These are phyloP conservation scores for Flexamia atlantica DNA, from an alignment of 2,888 invertebrate species.

Conservation along the genomic window DNA sequence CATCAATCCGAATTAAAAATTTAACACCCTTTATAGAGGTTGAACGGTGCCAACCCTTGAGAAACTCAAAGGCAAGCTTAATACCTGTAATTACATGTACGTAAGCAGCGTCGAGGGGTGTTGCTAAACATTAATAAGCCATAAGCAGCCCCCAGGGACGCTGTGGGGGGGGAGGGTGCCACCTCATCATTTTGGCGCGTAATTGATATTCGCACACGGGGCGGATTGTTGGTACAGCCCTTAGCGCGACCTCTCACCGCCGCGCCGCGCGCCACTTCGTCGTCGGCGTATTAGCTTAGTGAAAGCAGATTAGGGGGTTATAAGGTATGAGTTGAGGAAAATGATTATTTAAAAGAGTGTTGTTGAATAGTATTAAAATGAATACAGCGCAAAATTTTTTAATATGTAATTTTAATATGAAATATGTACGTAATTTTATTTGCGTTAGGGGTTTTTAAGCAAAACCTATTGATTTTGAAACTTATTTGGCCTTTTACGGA, in stretches of 20 bases:
- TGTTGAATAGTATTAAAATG: too few relatives aligned
- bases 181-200: conserved; percentile 37
- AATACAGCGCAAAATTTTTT: too few relatives aligned
- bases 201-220: conserved; percentile 38
- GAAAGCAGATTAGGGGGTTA: neutral
- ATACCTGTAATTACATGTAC: conserved; percentile 38
- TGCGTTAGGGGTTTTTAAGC: too few relatives aligned
- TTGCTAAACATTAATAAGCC: conserved; percentile 48
- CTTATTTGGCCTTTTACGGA: too few relatives aligned
- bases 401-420: too few relatives aligned
- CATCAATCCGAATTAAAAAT: neutral
- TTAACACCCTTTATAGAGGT: conserved; percentile 11
- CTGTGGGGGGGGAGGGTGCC: conserved; percentile 2
- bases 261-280: neutral
- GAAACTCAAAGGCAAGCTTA: conserved; percentile 10
- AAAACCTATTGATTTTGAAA: too few relatives aligned
- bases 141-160: neutral
- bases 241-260: conserved; percentile 14
- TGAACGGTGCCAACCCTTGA: neutral
- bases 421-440: too few relatives aligned
- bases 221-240: conserved; percentile 31
- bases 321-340: too few relatives aligned
- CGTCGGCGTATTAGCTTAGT: neutral
- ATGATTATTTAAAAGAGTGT: too few relatives aligned
- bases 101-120: conserved; percentile 5